Conservation (phyloP, 2,888 invertebrate species). For the Leptinotarsa juncta region DNA sequence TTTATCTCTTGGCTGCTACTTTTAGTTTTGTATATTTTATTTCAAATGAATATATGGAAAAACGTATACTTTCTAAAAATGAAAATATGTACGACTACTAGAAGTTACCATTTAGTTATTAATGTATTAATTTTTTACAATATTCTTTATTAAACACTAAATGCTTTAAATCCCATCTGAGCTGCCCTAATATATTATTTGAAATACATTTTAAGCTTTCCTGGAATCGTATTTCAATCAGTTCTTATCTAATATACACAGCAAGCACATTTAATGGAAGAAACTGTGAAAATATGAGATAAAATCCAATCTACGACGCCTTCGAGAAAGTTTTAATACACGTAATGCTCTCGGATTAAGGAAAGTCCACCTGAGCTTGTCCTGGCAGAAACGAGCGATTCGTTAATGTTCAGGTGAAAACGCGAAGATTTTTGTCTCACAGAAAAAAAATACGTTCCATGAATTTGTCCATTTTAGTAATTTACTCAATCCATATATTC, state of each 20-base stretch:
- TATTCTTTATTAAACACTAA: too few species aligned
- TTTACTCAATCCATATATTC: not conserved
- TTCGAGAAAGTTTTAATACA: slow-evolving; percentile 10
- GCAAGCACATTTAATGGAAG: not conserved
- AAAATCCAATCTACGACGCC: slow-evolving; percentile 6
- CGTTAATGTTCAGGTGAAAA: slow-evolving; percentile 6
- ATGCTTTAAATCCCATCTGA: too few species aligned
- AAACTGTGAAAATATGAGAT: slow-evolving; percentile 19
- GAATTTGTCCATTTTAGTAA: too few species aligned
- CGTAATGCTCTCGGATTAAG: slow-evolving; percentile 12
- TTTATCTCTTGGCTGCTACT: too few species aligned
- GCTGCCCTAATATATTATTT: too few species aligned
- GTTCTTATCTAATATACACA: slow-evolving; percentile 3
- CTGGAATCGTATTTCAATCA: slow-evolving; percentile 9
- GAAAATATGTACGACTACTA: too few species aligned
- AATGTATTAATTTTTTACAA: too few species aligned
- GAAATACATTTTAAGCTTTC: not conserved
- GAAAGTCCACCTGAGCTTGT: slow-evolving; percentile 14
- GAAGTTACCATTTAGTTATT: too few species aligned
- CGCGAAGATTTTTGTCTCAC: not conserved
- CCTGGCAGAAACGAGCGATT: not conserved
- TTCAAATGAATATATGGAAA: too few species aligned
- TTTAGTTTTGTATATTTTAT: too few species aligned
- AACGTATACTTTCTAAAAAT: too few species aligned
- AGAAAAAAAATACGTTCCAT: not conserved